Conservation (phyloP, 2,113 vertebrate species). For the Sakesphorus luctuosus region DNA sequence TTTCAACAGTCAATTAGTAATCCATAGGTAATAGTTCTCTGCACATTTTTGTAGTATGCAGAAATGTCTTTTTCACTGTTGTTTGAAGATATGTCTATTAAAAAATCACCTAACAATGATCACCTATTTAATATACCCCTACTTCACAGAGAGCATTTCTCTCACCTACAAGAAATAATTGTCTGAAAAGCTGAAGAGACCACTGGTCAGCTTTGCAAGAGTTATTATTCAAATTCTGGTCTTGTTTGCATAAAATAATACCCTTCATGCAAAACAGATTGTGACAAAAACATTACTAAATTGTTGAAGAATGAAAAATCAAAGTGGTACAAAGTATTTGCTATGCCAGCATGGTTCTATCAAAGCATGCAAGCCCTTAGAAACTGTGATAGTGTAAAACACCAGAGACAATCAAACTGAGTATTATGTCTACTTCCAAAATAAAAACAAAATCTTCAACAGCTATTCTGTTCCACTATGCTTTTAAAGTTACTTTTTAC, state of each 20-base stretch:
- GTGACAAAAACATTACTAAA: not conserved
- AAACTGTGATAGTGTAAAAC: not conserved
- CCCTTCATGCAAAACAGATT: not conserved
- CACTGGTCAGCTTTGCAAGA: not conserved
- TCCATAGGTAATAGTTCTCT: not conserved
- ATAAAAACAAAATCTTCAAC: not conserved
- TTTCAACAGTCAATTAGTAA: not conserved
- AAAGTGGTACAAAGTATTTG: not conserved
- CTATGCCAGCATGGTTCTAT: not conserved
- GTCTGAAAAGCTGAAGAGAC: not conserved
- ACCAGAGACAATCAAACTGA: not conserved
- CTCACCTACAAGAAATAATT: not conserved
- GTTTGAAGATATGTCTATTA: not conserved
- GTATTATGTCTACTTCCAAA: not conserved
- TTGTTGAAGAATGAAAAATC: not conserved
- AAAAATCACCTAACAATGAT: not conserved
- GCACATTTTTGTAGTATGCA: not conserved
- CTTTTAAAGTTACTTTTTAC: not conserved
- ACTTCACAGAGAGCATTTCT: not conserved
- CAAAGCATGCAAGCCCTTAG: not conserved
- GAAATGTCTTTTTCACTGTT: not conserved
- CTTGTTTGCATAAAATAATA: not conserved
- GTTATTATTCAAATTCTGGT: not conserved
- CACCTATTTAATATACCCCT: not conserved
- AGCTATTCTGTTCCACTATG: not conserved